phyloP scores from a whole-genome alignment of 1,140 invertebrate genomes.

The Palaemon carinicauda region DNA sequence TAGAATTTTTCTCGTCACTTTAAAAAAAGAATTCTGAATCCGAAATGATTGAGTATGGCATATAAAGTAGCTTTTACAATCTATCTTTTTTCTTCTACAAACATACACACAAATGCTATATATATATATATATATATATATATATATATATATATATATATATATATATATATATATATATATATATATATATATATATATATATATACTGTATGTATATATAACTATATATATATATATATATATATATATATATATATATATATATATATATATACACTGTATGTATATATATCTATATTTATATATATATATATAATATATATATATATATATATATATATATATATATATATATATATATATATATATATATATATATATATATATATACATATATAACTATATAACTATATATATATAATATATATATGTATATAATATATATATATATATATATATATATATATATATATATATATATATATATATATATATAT shows the following conservation, averaged over 20 bases:
- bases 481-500: not conserved
- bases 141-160: not conserved
- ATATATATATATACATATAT: not conserved
- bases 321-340: not conserved
- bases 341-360: not conserved
- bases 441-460: not conserved
- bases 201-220: not conserved
- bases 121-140: not conserved
- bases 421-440: too few relatives aligned
- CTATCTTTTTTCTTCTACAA: not conserved
- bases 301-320: too few relatives aligned
- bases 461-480: not conserved
- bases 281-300: too few relatives aligned
- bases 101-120: not conserved
- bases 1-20: too few relatives aligned
- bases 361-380: not conserved
- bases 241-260: not conserved
- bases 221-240: not conserved
- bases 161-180: not conserved
- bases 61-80: not conserved
- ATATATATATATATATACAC: not conserved
- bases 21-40: too few relatives aligned
- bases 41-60: too few relatives aligned
- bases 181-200: not conserved
- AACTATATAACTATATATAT: too few relatives aligned